Evolutionary conservation across 2,888 invertebrate genomes (phyloP), one percentile per base, ranked within the genome.

Genomic region (Pristionchus exspectatus): DNA sequence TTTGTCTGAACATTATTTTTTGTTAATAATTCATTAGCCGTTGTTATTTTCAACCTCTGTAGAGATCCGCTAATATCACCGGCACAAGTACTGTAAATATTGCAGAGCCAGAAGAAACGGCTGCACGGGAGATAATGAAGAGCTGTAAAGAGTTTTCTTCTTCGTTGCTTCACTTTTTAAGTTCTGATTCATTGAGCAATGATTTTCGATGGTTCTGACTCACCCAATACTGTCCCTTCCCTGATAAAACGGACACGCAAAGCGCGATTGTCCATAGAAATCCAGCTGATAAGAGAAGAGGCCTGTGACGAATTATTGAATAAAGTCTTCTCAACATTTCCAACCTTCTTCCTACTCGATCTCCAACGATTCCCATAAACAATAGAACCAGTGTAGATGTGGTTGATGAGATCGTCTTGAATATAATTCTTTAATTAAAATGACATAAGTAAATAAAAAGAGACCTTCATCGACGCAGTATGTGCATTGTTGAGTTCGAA

Each of bases 241-340:
- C 72, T 33, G 72, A 74, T 74, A 74, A 74, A 30, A 74, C 18
- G 33, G 72, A 74, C 72, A 38, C 30, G 72, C 72, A 74, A 30
- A 74, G 30, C 14, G 72, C 30, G 33, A 74, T 14, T 16, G 72
- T 74, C 72, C 72, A 74, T 14, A 38, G 33, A 27, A 74, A 33
- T 33, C 18, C 18, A 1, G 72, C 14, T 30, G 72, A 74, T 74
- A 74, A 33, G 72, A 74, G 33, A 14, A 74, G 72, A 30, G 72
- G 12, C 10, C 72, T 74, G 69, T n/a, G 72, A 38, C 33, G 38
- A 74, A 74, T 74, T 27, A 24, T 24, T 74, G 33, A 74, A 74
- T 33, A 30, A 33, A 38, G 33, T 74, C 33, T 30, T 12, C 69
- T 33, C 38, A 33, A 21, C 21, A 9, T 27, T n/a, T n/a, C 72